Conservation (phyloP, 2,888 invertebrate genomes). For the Leucozona laternaria region DNA sequence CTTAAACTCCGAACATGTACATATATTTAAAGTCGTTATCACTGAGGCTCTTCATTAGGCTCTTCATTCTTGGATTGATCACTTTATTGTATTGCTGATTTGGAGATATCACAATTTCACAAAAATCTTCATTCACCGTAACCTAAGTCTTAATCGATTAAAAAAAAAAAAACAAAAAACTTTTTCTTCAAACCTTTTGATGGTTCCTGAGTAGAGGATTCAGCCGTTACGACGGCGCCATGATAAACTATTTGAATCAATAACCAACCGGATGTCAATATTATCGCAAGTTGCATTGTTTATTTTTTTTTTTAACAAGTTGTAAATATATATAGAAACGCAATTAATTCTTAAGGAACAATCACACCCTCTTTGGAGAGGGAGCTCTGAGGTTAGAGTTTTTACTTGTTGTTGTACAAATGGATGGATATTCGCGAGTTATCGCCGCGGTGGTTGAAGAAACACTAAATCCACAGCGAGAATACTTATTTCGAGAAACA, state of each 20-base stretch:
- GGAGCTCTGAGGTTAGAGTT: slow-evolving; percentile 35
- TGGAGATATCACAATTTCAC: not conserved
- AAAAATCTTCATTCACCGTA: not conserved
- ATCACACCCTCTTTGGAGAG: slow-evolving; percentile 24
- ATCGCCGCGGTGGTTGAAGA: slow-evolving; percentile 59
- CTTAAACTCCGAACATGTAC: no score
- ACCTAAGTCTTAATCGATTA: not conserved
- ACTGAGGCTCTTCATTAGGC: no score
- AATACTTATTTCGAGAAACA: slow-evolving; percentile 60
- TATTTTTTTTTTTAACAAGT: not conserved
- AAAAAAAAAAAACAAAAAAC: no score
- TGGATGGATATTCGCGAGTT: slow-evolving; percentile 53
- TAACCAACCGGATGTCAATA: slow-evolving; percentile 66
- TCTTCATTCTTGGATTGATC: not conserved
- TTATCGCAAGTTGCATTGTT: slow-evolving; percentile 66
- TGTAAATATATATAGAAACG: slow-evolving; percentile 9
- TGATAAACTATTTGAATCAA: slow-evolving; percentile 50
- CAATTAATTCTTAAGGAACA: slow-evolving; percentile 22
- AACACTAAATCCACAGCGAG: slow-evolving; percentile 59
- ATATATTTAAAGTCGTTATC: no score
- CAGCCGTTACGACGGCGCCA: slow-evolving; percentile 54
- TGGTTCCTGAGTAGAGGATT: slow-evolving; percentile 37
- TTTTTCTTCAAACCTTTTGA: slow-evolving; percentile 40
- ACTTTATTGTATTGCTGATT: no score
- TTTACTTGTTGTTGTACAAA: not conserved